These are phyloP conservation scores for Orchesella flavescens DNA, from an alignment of 2,888 invertebrate genomes.

Conservation along the genomic window DNA sequence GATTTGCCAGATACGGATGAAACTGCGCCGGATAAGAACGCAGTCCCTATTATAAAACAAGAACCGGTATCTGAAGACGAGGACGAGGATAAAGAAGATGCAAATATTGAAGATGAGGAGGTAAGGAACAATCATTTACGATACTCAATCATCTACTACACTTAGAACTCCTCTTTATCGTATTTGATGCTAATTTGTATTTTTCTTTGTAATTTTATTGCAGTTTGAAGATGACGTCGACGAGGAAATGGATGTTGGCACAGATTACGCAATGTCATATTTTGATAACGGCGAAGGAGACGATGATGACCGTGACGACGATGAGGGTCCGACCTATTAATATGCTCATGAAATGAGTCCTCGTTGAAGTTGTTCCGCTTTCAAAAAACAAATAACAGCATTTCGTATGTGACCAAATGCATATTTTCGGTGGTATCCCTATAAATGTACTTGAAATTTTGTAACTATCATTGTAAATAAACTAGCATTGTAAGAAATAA, in stretches of 20 bases:
- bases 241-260: constrained; percentile 76
- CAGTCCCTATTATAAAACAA: too few relatives aligned
- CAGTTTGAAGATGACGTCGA: constrained; percentile 79
- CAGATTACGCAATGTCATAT: constrained; percentile 72
- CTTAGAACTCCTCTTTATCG: background rate
- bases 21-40: constrained; percentile 4
- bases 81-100: constrained; percentile 38
- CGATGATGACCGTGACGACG: constrained; percentile 75
- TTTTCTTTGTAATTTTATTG: constrained; percentile 6
- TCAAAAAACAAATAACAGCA: background rate
- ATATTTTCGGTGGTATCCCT: background rate
- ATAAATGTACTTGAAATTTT: too few relatives aligned
- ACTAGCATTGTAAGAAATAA: too few relatives aligned
- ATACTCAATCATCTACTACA: too few relatives aligned
- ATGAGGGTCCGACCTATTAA: constrained; percentile 69
- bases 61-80: constrained; percentile 60
- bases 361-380: too few relatives aligned
- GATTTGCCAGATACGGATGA: constrained; percentile 67
- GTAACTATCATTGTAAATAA: too few relatives aligned
- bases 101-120: constrained; percentile 44
- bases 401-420: background rate
- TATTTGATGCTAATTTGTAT: background rate
- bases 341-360: too few relatives aligned
- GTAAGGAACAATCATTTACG: constrained; percentile 12
- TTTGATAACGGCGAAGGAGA: constrained; percentile 76